Conservation (phyloP, 2,797 vertebrate species). For the Myotis pilosus region DNA sequence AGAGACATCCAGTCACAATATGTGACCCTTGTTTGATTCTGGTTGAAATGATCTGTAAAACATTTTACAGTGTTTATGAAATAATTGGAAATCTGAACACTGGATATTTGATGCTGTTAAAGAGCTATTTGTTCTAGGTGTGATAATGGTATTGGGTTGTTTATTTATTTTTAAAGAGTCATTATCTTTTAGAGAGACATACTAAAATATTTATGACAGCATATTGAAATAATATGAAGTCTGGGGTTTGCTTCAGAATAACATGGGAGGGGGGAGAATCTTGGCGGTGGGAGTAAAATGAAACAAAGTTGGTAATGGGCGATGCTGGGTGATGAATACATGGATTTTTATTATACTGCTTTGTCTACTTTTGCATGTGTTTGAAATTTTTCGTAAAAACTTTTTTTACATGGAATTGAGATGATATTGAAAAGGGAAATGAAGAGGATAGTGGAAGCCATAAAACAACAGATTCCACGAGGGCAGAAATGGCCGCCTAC, state of each 20-base stretch:
- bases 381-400: not conserved
- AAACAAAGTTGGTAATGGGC: not conserved
- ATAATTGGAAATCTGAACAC: not conserved
- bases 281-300: not conserved
- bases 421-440: not conserved
- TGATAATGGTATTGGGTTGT: not conserved
- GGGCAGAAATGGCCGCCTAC: too few species aligned
- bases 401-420: not conserved
- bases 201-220: constrained; percentile 23
- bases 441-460: not conserved
- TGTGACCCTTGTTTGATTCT: not conserved
- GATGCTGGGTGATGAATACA: not conserved
- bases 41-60: not conserved
- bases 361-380: not conserved
- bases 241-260: not conserved
- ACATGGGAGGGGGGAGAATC: not conserved
- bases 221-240: not conserved
- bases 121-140: not conserved
- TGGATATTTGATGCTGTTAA: not conserved
- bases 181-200: not conserved
- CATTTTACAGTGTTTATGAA: not conserved
- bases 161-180: not conserved
- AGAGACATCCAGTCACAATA: not conserved
- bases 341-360: not conserved
- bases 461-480: not conserved